phyloP scores from a whole-genome alignment of 2,797 vertebrate species.

The Poeciliopsis presidionis region DNA sequence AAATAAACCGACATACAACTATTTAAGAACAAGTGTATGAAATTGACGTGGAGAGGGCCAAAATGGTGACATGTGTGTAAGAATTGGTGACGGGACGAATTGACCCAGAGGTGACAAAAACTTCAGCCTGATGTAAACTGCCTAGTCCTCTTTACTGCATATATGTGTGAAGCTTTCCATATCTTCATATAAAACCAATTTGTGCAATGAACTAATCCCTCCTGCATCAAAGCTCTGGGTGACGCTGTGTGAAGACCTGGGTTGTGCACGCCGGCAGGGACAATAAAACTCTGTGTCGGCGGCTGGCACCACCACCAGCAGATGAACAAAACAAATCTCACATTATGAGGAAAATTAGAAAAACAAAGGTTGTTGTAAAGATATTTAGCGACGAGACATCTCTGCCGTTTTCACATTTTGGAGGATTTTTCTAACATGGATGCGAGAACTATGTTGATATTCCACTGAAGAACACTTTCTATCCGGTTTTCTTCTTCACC shows the following conservation, averaged over 20 bases:
- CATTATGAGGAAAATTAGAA: not conserved
- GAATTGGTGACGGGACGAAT: no score
- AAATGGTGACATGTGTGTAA: no score
- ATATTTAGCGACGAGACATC: not conserved
- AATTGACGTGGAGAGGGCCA: no score
- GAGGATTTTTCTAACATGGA: not conserved
- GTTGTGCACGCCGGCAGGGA: not conserved
- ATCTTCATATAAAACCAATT: not conserved
- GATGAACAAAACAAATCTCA: not conserved
- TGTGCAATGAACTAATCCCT: not conserved
- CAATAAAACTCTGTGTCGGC: not conserved
- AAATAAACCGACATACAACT: not conserved
- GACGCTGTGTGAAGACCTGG: not conserved
- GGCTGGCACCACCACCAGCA: not conserved
- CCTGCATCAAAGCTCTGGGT: not conserved
- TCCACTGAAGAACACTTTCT: not conserved
- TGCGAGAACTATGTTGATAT: not conserved
- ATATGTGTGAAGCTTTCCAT: no score
- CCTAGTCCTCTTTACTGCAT: no score
- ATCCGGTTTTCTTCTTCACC: not conserved
- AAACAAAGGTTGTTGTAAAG: not conserved
- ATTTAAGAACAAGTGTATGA: no score
- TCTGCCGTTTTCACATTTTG: not conserved
- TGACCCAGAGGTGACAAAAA: no score
- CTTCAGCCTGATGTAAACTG: no score